A percentile compares a stretch with the other conserved stretches of the same genome.
These are phyloP conservation scores for Agelas oroides DNA, from an alignment of 37 sponge, comb jelly and placozoan genomes.

Conservation along the genomic window DNA sequence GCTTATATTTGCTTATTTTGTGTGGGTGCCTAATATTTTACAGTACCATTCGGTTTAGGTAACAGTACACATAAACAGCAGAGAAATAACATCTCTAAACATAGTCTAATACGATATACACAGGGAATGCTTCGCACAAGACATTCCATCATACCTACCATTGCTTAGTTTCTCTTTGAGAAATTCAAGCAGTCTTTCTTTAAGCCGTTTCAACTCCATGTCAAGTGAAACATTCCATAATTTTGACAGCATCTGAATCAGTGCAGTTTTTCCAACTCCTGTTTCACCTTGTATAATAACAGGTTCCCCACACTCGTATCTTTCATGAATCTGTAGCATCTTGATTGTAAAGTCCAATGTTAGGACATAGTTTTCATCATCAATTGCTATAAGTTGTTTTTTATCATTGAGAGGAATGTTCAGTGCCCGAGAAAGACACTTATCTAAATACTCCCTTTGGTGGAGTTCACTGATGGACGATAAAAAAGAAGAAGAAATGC, in stretches of 20 bases:
- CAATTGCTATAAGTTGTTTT: slow-evolving; percentile 51
- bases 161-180: slow-evolving; percentile 22
- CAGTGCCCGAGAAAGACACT: slow-evolving; percentile 68
- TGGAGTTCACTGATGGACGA: slow-evolving; percentile 51
- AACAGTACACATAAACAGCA: no score
- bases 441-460: slow-evolving; percentile 50
- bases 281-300: slow-evolving; percentile 94
- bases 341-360: slow-evolving; percentile 87
- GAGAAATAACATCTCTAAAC: no score
- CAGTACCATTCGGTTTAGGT: no score
- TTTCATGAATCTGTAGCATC: slow-evolving; percentile 85
- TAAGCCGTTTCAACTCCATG: slow-evolving; percentile 29
- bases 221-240: slow-evolving; percentile 74
- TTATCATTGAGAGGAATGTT: slow-evolving; percentile 40
- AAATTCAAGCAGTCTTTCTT: slow-evolving; percentile 39
- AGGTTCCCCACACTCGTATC: slow-evolving; percentile 86
- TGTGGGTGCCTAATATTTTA: no score
- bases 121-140: no score
- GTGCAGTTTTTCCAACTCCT: slow-evolving; percentile 91
- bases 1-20: no score
- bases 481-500: no score
- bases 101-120: no score
- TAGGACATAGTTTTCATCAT: slow-evolving; percentile 80
- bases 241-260: slow-evolving; percentile 80
- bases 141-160: not conserved